phyloP scores from a whole-genome alignment of 2,888 invertebrate genomes.

The Hirtodrosophila duncani region DNA sequence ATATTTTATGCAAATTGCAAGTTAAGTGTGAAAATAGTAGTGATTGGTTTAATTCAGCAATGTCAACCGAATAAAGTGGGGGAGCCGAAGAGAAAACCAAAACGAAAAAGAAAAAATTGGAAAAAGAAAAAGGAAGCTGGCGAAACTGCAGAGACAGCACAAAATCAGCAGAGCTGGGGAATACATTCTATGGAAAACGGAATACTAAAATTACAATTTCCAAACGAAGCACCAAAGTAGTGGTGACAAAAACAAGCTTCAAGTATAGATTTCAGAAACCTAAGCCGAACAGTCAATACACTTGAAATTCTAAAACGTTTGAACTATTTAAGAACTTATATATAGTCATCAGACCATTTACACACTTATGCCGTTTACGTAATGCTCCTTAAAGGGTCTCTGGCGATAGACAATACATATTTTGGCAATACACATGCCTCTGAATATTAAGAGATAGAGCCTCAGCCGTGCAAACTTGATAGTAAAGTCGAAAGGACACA shows the following conservation, averaged over 20 bases:
- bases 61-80: conserved; percentile 61
- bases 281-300: no score
- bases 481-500: conserved; percentile 9
- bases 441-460: not conserved
- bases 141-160: conserved; percentile 58
- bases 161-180: conserved; percentile 60
- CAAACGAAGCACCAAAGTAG: conserved; percentile 48
- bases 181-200: conserved; percentile 48
- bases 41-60: conserved; percentile 76
- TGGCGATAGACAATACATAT: no score
- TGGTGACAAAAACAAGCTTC: conserved; percentile 40
- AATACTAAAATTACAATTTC: conserved; percentile 69
- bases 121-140: conserved; percentile 30
- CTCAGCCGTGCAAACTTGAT: not conserved
- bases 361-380: no score
- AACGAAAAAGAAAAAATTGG: not conserved
- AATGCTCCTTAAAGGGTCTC: no score
- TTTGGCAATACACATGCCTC: not conserved
- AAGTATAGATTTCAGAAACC: no score
- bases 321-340: no score
- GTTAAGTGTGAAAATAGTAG: conserved; percentile 77
- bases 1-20: conserved; percentile 77
- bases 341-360: no score
- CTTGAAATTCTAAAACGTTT: no score
- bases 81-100: conserved; percentile 7